phyloP scores from a whole-genome alignment of 2,113 vertebrate species.

The Phaethornis superciliosus region DNA sequence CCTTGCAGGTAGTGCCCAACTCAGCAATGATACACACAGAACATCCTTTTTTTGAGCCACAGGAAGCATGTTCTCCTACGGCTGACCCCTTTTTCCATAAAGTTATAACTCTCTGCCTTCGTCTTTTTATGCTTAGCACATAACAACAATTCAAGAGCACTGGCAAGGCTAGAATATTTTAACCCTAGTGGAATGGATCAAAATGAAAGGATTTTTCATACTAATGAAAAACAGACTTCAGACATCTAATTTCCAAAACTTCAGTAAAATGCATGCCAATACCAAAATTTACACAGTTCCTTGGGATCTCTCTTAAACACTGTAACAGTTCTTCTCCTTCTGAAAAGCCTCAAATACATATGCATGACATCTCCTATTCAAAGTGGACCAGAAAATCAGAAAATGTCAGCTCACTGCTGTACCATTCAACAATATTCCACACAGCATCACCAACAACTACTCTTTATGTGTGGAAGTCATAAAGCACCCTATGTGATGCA shows the following conservation, averaged over 20 bases:
- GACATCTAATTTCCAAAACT: neutral
- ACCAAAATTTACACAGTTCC: neutral
- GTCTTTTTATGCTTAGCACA: neutral
- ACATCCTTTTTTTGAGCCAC: neutral
- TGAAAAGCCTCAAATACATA: neutral
- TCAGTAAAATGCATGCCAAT: neutral
- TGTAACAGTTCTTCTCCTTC: neutral
- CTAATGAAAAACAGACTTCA: neutral
- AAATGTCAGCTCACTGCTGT: neutral
- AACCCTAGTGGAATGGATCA: neutral
- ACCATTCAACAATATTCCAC: neutral
- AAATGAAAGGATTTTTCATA: neutral
- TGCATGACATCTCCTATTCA: neutral
- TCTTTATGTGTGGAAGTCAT: neutral
- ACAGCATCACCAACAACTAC: neutral
- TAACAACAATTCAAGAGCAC: neutral
- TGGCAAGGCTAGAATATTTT: neutral
- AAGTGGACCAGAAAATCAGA: neutral
- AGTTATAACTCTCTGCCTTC: neutral
- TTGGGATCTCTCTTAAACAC: neutral
- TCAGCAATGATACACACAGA: neutral
- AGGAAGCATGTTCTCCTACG: neutral
- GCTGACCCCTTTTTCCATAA: neutral
- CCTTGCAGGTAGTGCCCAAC: neutral
- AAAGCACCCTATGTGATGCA: neutral